Evolutionary conservation across 2,888 invertebrate species (phyloP).

Genomic region (Ormia ochracea): DNA sequence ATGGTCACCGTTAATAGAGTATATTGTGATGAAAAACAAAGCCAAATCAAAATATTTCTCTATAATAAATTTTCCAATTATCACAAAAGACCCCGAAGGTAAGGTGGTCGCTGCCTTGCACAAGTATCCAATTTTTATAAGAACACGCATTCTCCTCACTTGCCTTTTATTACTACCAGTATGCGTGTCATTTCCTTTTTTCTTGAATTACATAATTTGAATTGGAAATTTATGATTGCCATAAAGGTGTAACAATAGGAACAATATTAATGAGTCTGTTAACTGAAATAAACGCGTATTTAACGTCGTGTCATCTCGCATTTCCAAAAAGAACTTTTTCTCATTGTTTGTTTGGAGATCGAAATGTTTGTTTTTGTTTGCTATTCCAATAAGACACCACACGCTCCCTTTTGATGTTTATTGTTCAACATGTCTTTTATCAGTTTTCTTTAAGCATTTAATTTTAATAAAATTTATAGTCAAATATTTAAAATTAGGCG

Average conservation of each 20-base stretch:
- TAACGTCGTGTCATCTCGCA: neutral
- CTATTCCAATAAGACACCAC: slow-evolving; percentile 7
- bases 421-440: neutral
- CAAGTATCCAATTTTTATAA: neutral
- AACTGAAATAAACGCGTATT: neutral
- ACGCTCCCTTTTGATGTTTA: slow-evolving; percentile 22
- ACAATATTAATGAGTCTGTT: slow-evolving; percentile 20
- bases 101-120: slow-evolving; percentile 38
- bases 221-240: slow-evolving; percentile 51
- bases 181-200: slow-evolving; percentile 4
- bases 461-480: slow-evolving; percentile 37
- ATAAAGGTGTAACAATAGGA: slow-evolving; percentile 53
- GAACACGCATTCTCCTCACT: neutral
- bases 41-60: slow-evolving; percentile 31
- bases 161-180: slow-evolving; percentile 16
- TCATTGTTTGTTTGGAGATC: slow-evolving; percentile 9
- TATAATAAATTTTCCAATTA: slow-evolving; percentile 43
- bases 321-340: neutral
- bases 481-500: slow-evolving; percentile 9
- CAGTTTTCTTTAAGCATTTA: slow-evolving; percentile 11
- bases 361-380: neutral
- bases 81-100: neutral
- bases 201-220: neutral
- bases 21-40: neutral
- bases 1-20: neutral